phyloP scores from a whole-genome alignment of 2,888 invertebrate genomes.

The Eupithecia centaureata region DNA sequence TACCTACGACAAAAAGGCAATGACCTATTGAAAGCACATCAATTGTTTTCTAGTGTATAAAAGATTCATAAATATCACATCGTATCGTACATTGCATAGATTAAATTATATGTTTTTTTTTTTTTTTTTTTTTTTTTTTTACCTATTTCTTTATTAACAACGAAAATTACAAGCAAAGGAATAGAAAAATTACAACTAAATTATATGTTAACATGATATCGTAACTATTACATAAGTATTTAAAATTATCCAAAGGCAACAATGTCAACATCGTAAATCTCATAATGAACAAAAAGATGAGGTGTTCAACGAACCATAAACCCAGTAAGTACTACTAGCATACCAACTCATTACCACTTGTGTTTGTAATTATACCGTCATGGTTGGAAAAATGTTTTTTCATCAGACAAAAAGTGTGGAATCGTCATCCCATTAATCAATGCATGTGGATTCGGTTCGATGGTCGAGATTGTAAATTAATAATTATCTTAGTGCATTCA shows the following conservation, averaged over 20 bases:
- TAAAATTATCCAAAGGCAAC: background rate
- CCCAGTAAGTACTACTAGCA: background rate
- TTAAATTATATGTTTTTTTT: too few species aligned
- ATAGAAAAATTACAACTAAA: too few species aligned
- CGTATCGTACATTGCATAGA: too few species aligned
- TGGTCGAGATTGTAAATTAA: background rate
- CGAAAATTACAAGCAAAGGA: too few species aligned
- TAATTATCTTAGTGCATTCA: background rate
- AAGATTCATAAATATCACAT: too few species aligned
- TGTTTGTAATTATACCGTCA: slow-evolving; percentile 21
- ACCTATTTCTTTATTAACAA: too few species aligned
- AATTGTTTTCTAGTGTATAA: too few species aligned
- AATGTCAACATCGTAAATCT: background rate
- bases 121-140: too few species aligned
- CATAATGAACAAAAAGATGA: slow-evolving; percentile 3
- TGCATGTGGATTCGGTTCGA: background rate
- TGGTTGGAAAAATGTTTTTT: slow-evolving; percentile 6
- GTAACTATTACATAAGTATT: too few species aligned
- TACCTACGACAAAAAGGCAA: too few species aligned
- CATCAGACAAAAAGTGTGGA: background rate
- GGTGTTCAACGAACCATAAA: slow-evolving; percentile 24
- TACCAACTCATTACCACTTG: slow-evolving; percentile 17
- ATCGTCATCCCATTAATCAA: background rate
- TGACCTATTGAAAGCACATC: too few species aligned
- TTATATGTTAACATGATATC: too few species aligned